Percentiles rank a stretch among this genome's conserved stretches.
Evolutionary conservation across 2,888 invertebrate species (phyloP).

Genomic region (Heliconius ethilla): DNA sequence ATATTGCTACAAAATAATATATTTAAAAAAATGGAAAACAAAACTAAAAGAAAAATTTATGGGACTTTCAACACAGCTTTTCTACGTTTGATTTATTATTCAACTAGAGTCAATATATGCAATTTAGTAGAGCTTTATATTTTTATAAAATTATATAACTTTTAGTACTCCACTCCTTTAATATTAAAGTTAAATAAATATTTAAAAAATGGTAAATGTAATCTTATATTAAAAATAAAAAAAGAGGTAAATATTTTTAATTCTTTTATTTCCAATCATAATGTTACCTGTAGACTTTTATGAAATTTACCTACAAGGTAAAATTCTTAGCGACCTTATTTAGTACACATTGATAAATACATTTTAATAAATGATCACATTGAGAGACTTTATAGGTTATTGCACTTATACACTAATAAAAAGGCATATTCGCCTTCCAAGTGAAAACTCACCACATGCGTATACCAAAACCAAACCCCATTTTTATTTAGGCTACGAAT

Average conservation of each 20-base stretch:
- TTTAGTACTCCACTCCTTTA: too few relatives aligned
- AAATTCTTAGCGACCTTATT: slow-evolving; percentile 56
- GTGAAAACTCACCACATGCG: slow-evolving; percentile 81
- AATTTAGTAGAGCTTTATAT: too few relatives aligned
- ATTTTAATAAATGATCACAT: slow-evolving; percentile 76
- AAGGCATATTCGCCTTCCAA: slow-evolving; percentile 61
- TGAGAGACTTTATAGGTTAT: slow-evolving; percentile 64
- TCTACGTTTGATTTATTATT: too few relatives aligned
- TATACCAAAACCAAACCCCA: slow-evolving; percentile 69
- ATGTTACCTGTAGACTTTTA: slow-evolving; percentile 64
- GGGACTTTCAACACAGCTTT: too few relatives aligned
- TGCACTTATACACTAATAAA: slow-evolving; percentile 62
- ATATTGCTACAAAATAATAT: too few relatives aligned
- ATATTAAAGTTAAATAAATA: too few relatives aligned
- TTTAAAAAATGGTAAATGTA: too few relatives aligned
- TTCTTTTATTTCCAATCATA: slow-evolving; percentile 67
- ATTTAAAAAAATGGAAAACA: too few relatives aligned
- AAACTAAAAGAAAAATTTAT: too few relatives aligned
- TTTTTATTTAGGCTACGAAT: slow-evolving; percentile 47
- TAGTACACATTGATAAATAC: slow-evolving; percentile 68
- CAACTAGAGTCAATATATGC: too few relatives aligned
- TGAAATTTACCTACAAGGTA: slow-evolving; percentile 72
- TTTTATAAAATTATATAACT: too few relatives aligned
- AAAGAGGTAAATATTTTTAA: slow-evolving; percentile 41
- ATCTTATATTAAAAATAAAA: slow-evolving; percentile 27